Conservation (phyloP, 2,113 vertebrate species). For the Tyrannus savana region DNA sequence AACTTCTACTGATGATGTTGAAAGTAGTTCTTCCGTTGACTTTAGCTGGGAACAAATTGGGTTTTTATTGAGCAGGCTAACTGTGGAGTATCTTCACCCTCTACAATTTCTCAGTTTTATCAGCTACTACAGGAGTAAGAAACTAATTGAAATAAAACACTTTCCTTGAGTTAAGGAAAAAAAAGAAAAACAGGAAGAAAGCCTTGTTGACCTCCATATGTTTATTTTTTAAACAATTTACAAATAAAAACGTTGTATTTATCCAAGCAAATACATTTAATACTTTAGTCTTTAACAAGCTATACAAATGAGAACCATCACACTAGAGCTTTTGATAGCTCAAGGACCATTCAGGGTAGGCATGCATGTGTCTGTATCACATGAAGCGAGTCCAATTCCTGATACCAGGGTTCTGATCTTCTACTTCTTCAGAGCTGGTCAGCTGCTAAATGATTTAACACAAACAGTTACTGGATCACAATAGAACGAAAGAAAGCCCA, state of each 20-base stretch:
- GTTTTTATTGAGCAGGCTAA: not conserved
- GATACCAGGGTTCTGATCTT: constrained; percentile 75
- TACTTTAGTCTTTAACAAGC: constrained; percentile 76
- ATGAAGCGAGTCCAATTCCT: constrained; percentile 73
- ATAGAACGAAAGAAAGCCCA: constrained; percentile 69
- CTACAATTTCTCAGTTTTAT: not conserved
- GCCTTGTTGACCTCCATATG: constrained; percentile 53
- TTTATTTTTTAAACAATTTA: constrained; percentile 81
- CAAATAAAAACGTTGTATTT: constrained; percentile 74
- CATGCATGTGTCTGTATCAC: constrained; percentile 73
- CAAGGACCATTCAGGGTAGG: constrained; percentile 61
- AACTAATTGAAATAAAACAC: not conserved
- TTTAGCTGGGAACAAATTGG: not conserved
- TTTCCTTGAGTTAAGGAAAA: not conserved
- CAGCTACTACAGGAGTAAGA: not conserved
- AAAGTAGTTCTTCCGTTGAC: not conserved
- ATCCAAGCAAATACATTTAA: constrained; percentile 73
- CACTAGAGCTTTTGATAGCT: constrained; percentile 56
- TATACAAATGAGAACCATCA: constrained; percentile 77
- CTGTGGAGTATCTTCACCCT: not conserved
- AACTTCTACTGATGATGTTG: not conserved
- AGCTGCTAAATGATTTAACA: constrained; percentile 78
- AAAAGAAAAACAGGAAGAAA: constrained; percentile 35
- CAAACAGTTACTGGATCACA: constrained; percentile 75
- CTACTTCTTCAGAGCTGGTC: constrained; percentile 73